A percentile compares a stretch with the other conserved stretches of the same genome.
Conservation (phyloP, 2,888 invertebrate species). For the Sphaerophoria rueppellii region DNA sequence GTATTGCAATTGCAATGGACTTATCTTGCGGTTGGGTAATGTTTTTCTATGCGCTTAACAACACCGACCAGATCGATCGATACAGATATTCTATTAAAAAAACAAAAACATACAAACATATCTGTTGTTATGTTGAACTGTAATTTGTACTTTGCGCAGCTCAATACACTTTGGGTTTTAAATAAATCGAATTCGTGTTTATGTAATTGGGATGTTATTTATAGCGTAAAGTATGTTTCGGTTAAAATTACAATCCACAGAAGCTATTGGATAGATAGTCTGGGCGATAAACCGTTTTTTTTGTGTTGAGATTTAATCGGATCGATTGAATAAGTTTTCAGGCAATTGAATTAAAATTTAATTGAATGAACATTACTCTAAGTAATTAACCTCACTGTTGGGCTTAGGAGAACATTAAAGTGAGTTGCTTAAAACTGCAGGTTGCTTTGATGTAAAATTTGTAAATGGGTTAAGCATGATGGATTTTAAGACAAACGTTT, state of each 20-base stretch:
- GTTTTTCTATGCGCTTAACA: conserved; percentile 51
- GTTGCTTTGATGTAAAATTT: too few species aligned
- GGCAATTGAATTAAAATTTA: too few species aligned
- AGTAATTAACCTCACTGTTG: too few species aligned
- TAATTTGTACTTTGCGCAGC: conserved; percentile 68
- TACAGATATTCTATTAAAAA: conserved; percentile 50
- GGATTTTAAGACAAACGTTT: too few species aligned
- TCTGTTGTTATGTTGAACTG: conserved; percentile 41
- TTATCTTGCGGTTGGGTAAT: conserved; percentile 45
- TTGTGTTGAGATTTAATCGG: not conserved
- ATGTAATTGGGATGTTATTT: conserved; percentile 68
- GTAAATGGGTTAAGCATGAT: too few species aligned
- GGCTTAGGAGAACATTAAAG: too few species aligned
- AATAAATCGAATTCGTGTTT: conserved; percentile 62
- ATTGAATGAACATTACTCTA: too few species aligned
- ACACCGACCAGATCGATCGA: conserved; percentile 37
- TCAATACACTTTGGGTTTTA: conserved; percentile 42
- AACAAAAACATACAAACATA: conserved; percentile 61
- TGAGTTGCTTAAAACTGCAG: too few species aligned
- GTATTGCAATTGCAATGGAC: not conserved
- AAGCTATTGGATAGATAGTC: conserved; percentile 7
- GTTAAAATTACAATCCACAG: conserved; percentile 55
- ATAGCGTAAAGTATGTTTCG: conserved; percentile 45
- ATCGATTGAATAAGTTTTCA: too few species aligned
- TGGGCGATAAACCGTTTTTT: not conserved